Base-by-base conservation (phyloP, 2,888 invertebrate species). In the Sisyra nigra region DNA sequence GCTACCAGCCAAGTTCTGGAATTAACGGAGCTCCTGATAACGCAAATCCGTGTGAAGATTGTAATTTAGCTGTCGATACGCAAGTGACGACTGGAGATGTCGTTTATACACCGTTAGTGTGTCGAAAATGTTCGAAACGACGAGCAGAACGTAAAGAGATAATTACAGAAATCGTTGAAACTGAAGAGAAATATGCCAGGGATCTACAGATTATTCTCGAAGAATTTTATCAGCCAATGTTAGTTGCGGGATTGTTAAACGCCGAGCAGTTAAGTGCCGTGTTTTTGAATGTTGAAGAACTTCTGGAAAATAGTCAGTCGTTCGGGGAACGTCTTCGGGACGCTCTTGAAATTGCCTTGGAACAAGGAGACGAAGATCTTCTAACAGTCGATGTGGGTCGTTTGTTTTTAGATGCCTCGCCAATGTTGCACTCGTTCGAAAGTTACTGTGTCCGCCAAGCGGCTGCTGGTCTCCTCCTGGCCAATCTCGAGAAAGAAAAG, bases 361-460 rank as follows among this genome's bases (percentile, higher is more conserved):
- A 80, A 55, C 80, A 80, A 67, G 80, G 80, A 49, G 80, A 80
- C 55, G 80, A 80, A 67, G 92, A 92, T 62, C 70, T 91, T 47
- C 67, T 83, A 47, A 86, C 85, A 33, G 88, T 93, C 29, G 87
- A 89, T 60, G 83, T 93, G 49, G 94, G 93, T 2, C 83, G 83
- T 62, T 74, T 92, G 52, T 83, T 96, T 59, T 66, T 92, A 50
- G 89, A 93, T 57, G 87, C 89, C 24, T 81, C 86, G 46, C 82
- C 84, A 44, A 92, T 94, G 92, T 69, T 96, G 52, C 83, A 88
- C 55, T 89, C 89, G 31, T 96, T 94, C 61, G 92, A 93, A 65
- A 86, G 83, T 42, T 96, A 94, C 60, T 94, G 94, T 61, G 84
- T 93, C 30, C 76, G 91, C 50, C 93, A 93, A 73, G 91, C 88